phyloP scores from a whole-genome alignment of 2,113 vertebrate species.

The Apeltes quadracus region DNA sequence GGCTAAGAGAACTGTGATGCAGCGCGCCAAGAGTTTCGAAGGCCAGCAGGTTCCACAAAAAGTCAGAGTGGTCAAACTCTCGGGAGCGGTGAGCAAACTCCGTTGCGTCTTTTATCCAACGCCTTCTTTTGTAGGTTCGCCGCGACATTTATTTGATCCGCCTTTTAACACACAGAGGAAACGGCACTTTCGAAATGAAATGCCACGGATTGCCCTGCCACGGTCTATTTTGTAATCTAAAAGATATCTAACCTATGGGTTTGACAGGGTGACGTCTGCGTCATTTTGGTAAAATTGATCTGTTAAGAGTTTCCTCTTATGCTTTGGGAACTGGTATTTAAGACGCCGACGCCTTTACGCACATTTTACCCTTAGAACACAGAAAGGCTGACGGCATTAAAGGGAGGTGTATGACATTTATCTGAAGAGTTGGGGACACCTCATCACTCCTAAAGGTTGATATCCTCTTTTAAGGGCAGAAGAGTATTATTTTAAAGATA shows the following conservation, averaged over 20 bases:
- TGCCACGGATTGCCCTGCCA: slow-evolving; percentile 51
- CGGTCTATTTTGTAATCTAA: slow-evolving; percentile 54
- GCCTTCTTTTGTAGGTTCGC: slow-evolving; percentile 32
- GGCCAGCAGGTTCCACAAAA: slow-evolving; percentile 86
- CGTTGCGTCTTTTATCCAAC: slow-evolving; percentile 27
- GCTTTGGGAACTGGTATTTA: slow-evolving; percentile 70
- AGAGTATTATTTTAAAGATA: slow-evolving; percentile 46
- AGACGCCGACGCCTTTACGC: slow-evolving; percentile 45
- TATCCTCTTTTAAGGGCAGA: slow-evolving; percentile 64
- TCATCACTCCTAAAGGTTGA: slow-evolving; percentile 78
- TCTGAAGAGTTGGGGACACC: slow-evolving; percentile 58
- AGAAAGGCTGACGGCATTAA: slow-evolving; percentile 65
- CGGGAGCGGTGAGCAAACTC: slow-evolving; percentile 88
- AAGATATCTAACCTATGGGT: slow-evolving; percentile 71
- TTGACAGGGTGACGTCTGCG: slow-evolving; percentile 68
- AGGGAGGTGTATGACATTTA: slow-evolving; percentile 78
- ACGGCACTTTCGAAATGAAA: slow-evolving; percentile 54
- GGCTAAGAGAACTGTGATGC: slow-evolving; percentile 95
- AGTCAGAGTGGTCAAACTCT: slow-evolving; percentile 93
- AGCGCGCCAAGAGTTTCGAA: slow-evolving; percentile 85
- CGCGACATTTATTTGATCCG: slow-evolving; percentile 60
- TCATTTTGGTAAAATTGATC: slow-evolving; percentile 76
- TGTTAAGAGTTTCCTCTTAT: slow-evolving; percentile 69
- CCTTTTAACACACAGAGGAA: slow-evolving; percentile 49
- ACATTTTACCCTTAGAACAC: slow-evolving; percentile 56